A percentile compares a stretch with the other conserved stretches of the same genome.
Evolutionary conservation across 23 tunicate genomes (phyloP).

Genomic region (Trididemnum clinides): DNA sequence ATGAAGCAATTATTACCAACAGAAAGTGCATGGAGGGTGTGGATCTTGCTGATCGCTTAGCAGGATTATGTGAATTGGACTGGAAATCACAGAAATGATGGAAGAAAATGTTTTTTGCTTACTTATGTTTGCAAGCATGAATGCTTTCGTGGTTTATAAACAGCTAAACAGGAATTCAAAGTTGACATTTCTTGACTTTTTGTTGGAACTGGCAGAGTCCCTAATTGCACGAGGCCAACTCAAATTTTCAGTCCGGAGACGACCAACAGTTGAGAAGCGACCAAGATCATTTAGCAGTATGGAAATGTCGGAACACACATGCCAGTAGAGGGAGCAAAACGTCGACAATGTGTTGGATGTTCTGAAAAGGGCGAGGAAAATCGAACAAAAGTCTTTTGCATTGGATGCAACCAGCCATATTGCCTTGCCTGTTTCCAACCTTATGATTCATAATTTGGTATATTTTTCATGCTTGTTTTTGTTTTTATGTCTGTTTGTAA

Average conservation of each 20-base stretch:
- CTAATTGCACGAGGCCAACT: background rate
- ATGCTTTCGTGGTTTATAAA: slow-evolving; percentile 13
- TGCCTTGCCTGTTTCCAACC: background rate
- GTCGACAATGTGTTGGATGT: background rate
- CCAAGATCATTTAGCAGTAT: background rate
- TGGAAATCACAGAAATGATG: too few species aligned
- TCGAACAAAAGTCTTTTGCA: background rate
- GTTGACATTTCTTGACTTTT: background rate
- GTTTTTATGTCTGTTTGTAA: too few species aligned
- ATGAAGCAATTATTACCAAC: too few species aligned
- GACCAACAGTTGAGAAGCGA: background rate
- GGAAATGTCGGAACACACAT: background rate
- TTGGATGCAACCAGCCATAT: background rate
- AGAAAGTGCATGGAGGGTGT: too few species aligned
- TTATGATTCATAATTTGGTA: background rate
- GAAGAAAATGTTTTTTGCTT: too few species aligned
- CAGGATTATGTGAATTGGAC: too few species aligned
- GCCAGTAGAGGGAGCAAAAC: background rate
- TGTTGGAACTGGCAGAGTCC: background rate
- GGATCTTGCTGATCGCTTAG: too few species aligned
- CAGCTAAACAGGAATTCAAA: background rate
- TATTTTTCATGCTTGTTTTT: too few species aligned
- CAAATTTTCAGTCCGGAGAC: background rate
- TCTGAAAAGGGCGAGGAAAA: background rate
- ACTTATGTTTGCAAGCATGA: background rate